A percentile compares a stretch with the other conserved stretches of the same genome.
Evolutionary conservation across 2,113 vertebrate genomes (phyloP).

Genomic region (Microtus pennsylvanicus): DNA sequence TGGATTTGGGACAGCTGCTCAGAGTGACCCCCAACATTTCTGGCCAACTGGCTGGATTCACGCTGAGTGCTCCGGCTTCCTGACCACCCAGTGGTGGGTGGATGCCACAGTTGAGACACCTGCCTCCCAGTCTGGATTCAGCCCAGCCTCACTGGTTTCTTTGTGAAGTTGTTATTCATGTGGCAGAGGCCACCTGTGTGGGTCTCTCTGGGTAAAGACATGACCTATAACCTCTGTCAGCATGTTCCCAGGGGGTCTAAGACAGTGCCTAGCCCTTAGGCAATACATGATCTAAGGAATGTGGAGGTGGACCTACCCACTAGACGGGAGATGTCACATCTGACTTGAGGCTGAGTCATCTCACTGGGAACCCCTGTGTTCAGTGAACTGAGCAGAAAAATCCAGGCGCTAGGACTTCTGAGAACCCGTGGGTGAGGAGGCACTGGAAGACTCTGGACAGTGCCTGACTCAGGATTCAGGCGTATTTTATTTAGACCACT

Average conservation of each 20-base stretch:
- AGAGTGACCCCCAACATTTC: neutral
- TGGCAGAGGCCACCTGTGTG: neutral
- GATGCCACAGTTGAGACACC: neutral
- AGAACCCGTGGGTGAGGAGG: neutral
- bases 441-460: neutral
- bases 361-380: neutral
- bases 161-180: neutral
- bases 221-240: no score
- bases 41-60: neutral
- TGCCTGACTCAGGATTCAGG: neutral
- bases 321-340: neutral
- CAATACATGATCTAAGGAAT: no score
- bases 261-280: neutral
- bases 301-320: neutral
- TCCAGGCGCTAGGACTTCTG: neutral
- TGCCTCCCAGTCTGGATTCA: no score
- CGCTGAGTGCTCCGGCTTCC: neutral
- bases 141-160: neutral
- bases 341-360: neutral
- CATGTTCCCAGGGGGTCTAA: neutral
- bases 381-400: neutral
- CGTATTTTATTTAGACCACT: neutral
- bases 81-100: neutral
- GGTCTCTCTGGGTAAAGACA: no score
- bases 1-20: neutral